A percentile compares a stretch with the other conserved stretches of the same genome.
Conservation (phyloP, 2,797 vertebrate species). For the Rhadinocentrus ornatus region DNA sequence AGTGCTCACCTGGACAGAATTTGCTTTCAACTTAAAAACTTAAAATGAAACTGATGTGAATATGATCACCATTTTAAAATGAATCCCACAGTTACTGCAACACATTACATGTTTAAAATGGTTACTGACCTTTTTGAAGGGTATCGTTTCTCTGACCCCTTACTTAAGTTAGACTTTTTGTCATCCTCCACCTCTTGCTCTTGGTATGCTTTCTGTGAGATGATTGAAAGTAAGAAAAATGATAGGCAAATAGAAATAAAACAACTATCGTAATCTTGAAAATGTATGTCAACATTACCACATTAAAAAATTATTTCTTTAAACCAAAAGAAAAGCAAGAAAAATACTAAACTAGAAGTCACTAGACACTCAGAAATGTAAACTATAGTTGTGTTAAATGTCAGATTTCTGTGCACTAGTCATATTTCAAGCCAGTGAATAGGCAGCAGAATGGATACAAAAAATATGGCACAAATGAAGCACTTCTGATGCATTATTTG, state of each 20-base stretch:
- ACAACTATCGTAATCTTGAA: neutral
- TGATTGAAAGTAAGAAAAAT: constrained; percentile 22
- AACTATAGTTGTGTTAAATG: neutral
- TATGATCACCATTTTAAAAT: neutral
- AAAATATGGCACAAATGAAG: neutral
- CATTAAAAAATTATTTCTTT: neutral
- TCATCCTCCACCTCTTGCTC: constrained; percentile 45
- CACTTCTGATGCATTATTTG: neutral
- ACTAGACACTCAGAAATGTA: neutral
- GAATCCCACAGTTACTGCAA: neutral
- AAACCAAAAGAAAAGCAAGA: neutral
- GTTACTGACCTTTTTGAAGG: constrained; percentile 74
- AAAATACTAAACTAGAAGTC: neutral
- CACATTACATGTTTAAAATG: constrained; percentile 2
- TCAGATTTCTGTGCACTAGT: neutral
- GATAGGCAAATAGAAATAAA: constrained; percentile 18
- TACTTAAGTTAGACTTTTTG: constrained; percentile 45
- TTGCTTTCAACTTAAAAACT: neutral
- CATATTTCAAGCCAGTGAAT: neutral
- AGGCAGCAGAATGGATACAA: neutral
- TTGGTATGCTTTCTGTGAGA: constrained; percentile 58
- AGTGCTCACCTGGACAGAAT: neutral
- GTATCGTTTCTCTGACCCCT: constrained; percentile 55
- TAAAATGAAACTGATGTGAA: neutral
- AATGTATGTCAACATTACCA: neutral